Percentiles rank a stretch among this genome's conserved stretches.
phyloP scores from a whole-genome alignment of 2,797 vertebrate genomes.

The Eremophila alpestris region DNA sequence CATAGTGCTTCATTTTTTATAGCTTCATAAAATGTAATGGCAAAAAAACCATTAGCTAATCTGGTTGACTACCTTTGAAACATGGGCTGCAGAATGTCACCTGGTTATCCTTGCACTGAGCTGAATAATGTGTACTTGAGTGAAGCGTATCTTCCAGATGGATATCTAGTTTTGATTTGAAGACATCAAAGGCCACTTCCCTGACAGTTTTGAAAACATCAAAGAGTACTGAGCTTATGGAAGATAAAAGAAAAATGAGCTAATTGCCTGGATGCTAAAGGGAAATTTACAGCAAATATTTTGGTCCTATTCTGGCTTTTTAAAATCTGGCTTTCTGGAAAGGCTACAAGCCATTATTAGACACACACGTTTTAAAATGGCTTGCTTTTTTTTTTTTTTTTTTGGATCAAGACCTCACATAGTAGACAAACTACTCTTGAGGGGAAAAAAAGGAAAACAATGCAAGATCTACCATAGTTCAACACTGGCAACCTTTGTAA shows the following conservation, averaged over 20 bases:
- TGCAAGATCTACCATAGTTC: neutral
- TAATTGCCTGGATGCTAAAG: constrained; percentile 56
- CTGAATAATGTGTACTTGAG: constrained; percentile 49
- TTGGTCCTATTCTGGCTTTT: constrained; percentile 38
- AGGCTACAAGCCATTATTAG: constrained; percentile 11
- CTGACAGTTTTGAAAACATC: constrained; percentile 66
- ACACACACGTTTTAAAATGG: neutral
- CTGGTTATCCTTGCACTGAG: constrained; percentile 40
- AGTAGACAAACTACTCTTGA: neutral
- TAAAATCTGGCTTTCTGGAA: constrained; percentile 41
- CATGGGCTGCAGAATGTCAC: constrained; percentile 56
- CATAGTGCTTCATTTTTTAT: constrained; percentile 53
- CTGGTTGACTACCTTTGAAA: constrained; percentile 61
- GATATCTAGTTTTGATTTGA: constrained; percentile 70
- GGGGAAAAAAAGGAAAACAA: neutral
- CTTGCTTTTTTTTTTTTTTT: neutral
- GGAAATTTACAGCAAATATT: constrained; percentile 66
- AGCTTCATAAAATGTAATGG: constrained; percentile 59
- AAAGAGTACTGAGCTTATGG: constrained; percentile 42
- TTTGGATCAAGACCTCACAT: neutral
- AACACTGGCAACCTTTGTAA: neutral
- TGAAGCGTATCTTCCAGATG: constrained; percentile 63
- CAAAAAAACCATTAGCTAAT: constrained; percentile 52
- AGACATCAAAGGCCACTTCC: constrained; percentile 64
- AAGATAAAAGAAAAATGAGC: constrained; percentile 66